Percentiles rank a stretch among this genome's conserved stretches.
phyloP scores from a whole-genome alignment of 23 tunicate genomes.

The Corella eumyota region DNA sequence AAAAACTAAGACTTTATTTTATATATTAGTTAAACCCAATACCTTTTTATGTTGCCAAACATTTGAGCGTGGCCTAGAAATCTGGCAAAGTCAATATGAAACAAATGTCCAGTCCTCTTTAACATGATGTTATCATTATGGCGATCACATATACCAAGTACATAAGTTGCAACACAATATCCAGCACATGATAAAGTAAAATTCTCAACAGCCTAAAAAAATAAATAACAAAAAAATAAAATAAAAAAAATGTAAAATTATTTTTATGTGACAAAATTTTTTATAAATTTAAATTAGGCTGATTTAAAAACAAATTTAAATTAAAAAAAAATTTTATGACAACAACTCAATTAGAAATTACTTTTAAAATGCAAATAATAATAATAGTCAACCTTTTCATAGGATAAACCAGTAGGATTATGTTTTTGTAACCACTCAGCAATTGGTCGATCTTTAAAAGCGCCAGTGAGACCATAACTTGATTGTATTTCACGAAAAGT shows the following conservation, averaged over 20 bases:
- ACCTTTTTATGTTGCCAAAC: conserved; percentile 97
- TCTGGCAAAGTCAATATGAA: conserved; percentile 88
- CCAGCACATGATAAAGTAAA: conserved; percentile 93
- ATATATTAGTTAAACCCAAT: background rate
- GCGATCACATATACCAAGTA: conserved; percentile 87
- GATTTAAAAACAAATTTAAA: too few species aligned
- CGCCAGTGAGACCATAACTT: conserved; percentile 89
- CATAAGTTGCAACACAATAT: conserved; percentile 88
- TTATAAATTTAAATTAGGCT: background rate
- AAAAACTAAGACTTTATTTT: too few species aligned
- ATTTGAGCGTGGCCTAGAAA: conserved; percentile 96
- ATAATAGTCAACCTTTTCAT: conserved; percentile 83
- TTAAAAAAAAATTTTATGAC: too few species aligned
- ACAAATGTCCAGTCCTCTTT: conserved; percentile 62
- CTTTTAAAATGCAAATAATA: too few species aligned
- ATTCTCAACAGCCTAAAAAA: conserved; percentile 82
- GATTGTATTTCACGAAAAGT: conserved; percentile 92
- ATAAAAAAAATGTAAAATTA: background rate
- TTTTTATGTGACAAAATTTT: conserved; percentile 2
- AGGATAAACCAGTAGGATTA: conserved; percentile 63
- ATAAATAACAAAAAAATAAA: background rate
- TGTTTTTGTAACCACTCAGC: conserved; percentile 89
- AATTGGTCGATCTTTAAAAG: conserved; percentile 91
- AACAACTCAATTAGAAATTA: too few species aligned
- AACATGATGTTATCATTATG: conserved; percentile 96